A percentile compares a stretch with the other conserved stretches of the same genome.
Evolutionary conservation across 2,888 invertebrate species (phyloP).

Genomic region (Oscheius onirici): DNA sequence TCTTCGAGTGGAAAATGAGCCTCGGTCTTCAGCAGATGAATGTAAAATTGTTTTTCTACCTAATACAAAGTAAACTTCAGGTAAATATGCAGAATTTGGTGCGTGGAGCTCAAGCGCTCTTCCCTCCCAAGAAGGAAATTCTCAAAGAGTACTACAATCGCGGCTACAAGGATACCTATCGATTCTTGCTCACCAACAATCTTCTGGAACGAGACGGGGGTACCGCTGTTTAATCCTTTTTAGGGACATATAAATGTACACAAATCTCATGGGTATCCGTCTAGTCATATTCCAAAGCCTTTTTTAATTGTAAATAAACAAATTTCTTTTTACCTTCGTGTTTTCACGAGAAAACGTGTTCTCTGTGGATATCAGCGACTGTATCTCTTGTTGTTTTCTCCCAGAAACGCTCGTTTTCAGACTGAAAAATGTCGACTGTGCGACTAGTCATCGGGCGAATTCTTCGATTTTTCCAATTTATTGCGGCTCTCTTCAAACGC

Average conservation of each 20-base stretch:
- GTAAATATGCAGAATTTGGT: constrained; percentile 71
- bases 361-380: neutral
- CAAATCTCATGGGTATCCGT: neutral
- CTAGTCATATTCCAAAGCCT: neutral
- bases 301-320: neutral
- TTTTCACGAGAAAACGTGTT: neutral
- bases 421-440: constrained; percentile 34
- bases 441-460: constrained; percentile 35
- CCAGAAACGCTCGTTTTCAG: neutral
- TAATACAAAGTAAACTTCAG: constrained; percentile 47
- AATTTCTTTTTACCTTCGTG: neutral
- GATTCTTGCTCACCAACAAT: constrained; percentile 66
- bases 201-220: constrained; percentile 22
- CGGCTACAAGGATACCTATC: constrained; percentile 72
- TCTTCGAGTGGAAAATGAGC: constrained; percentile 66
- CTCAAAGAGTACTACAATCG: constrained; percentile 71
- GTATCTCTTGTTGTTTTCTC: neutral
- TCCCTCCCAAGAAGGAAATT: constrained; percentile 70
- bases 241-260: too few species aligned
- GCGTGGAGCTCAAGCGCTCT: constrained; percentile 71
- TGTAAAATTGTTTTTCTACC: constrained; percentile 45
- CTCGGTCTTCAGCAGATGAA: constrained; percentile 66
- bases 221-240: constrained; percentile 11
- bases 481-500: constrained; percentile 34
- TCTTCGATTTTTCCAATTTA: constrained; percentile 34